Conservation (phyloP, 2,113 vertebrate genomes). For the Triplophysa tibetana region DNA sequence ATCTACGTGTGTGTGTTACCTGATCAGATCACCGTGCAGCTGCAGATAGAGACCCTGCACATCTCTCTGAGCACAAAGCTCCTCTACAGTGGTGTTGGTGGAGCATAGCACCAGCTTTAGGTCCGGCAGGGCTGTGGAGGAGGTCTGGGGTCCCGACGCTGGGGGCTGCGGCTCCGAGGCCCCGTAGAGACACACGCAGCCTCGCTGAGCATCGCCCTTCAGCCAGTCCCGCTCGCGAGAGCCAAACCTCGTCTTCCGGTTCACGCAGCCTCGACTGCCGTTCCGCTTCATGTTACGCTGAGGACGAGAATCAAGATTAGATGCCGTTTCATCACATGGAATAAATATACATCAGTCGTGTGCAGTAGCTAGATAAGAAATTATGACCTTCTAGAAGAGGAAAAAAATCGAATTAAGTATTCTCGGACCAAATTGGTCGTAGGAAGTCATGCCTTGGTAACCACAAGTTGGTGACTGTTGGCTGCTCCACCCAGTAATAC, state of each 20-base stretch:
- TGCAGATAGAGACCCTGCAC: slow-evolving; percentile 84
- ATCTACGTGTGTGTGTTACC: slow-evolving; percentile 70
- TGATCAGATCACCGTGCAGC: slow-evolving; percentile 91
- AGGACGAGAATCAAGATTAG: not conserved
- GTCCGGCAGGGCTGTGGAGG: slow-evolving; percentile 76
- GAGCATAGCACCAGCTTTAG: slow-evolving; percentile 89
- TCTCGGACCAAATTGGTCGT: not conserved
- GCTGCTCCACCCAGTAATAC: slow-evolving; percentile 28
- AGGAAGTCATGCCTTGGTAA: slow-evolving; percentile 6
- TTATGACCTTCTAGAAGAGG: slow-evolving; percentile 2
- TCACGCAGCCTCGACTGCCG: slow-evolving; percentile 84
- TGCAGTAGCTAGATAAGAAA: not conserved
- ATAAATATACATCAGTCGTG: not conserved
- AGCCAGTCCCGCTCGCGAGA: slow-evolving; percentile 92
- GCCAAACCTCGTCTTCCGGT: slow-evolving; percentile 82
- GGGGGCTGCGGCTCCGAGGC: slow-evolving; percentile 68
- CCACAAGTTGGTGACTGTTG: slow-evolving; percentile 1
- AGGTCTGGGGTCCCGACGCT: slow-evolving; percentile 65
- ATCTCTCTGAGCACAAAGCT: slow-evolving; percentile 84
- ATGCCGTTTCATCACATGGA: not conserved
- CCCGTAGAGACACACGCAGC: slow-evolving; percentile 87
- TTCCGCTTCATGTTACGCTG: slow-evolving; percentile 91
- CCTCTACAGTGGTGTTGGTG: slow-evolving; percentile 83
- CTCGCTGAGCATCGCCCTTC: slow-evolving; percentile 82
- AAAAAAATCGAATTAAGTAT: not conserved